Conservation (phyloP, 1,140 invertebrate genomes). For the Lethocerus indicus region DNA sequence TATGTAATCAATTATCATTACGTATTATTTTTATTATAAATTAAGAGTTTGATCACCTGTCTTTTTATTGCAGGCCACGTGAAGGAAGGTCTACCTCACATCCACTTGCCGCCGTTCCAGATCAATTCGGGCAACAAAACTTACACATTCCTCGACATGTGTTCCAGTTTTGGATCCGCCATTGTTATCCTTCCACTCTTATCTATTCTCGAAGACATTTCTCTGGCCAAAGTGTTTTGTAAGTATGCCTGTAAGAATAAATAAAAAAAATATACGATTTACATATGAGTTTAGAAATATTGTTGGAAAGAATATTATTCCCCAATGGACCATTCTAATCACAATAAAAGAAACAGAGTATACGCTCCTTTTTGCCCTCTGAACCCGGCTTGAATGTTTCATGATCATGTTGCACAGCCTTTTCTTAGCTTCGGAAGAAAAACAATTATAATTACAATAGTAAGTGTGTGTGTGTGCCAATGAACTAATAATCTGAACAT, state of each 20-base stretch:
- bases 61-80: constrained; percentile 37
- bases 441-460: too few relatives aligned
- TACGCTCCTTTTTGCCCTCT: too few relatives aligned
- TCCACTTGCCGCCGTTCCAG: constrained; percentile 43
- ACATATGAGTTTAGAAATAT: not conserved
- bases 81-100: constrained; percentile 44
- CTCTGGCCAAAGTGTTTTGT: constrained; percentile 68
- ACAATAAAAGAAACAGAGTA: too few relatives aligned
- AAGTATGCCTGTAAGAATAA: constrained; percentile 20
- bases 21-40: too few relatives aligned
- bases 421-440: too few relatives aligned
- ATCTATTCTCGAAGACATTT: constrained; percentile 62
- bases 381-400: too few relatives aligned
- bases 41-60: too few relatives aligned
- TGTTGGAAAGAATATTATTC: not conserved
- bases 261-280: not conserved
- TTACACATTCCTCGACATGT: constrained; percentile 45
- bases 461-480: too few relatives aligned
- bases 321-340: too few relatives aligned
- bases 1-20: too few relatives aligned
- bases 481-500: too few relatives aligned
- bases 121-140: constrained; percentile 42
- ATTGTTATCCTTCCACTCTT: constrained; percentile 60
- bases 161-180: constrained; percentile 48
- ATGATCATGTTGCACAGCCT: too few relatives aligned